phyloP scores from a whole-genome alignment of 2,113 vertebrate genomes.

The Seriola rivoliana region DNA sequence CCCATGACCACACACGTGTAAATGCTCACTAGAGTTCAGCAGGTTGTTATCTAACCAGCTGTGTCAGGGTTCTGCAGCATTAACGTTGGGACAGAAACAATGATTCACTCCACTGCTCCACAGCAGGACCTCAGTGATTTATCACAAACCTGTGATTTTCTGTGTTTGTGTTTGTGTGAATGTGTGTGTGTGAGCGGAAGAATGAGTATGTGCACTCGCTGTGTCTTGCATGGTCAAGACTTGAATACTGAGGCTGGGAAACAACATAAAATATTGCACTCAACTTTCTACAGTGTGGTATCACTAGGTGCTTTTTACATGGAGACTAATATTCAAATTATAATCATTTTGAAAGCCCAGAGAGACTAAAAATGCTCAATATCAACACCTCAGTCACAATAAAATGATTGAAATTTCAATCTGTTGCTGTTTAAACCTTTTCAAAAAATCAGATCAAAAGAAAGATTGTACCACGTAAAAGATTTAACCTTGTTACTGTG shows the following conservation, averaged over 20 bases:
- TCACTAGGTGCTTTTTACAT: background rate
- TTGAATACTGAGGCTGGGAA: slow-evolving; percentile 3
- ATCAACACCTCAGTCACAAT: no score
- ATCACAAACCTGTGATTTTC: slow-evolving; percentile 28
- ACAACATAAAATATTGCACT: background rate
- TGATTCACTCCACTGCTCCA: slow-evolving; percentile 44
- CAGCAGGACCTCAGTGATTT: slow-evolving; percentile 43
- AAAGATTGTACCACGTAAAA: no score
- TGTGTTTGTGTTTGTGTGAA: slow-evolving; percentile 1
- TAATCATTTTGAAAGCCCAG: no score
- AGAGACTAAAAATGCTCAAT: no score
- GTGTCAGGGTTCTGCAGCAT: slow-evolving; percentile 40
- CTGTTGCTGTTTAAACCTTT: no score
- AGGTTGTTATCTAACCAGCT: slow-evolving; percentile 42
- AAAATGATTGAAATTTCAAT: no score
- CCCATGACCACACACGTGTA: slow-evolving; percentile 23
- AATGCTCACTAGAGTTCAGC: slow-evolving; percentile 23
- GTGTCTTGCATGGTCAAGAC: slow-evolving; percentile 10
- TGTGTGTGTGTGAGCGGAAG: slow-evolving; percentile 1
- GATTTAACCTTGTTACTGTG: no score
- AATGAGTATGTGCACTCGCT: background rate
- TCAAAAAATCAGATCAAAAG: no score
- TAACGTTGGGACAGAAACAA: slow-evolving; percentile 44
- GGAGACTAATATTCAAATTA: no score
- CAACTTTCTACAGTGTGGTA: background rate